Evolutionary conservation across 2,888 invertebrate genomes (phyloP), one percentile per base, ranked within the genome.

Genomic region (Megalurothrips usitatus): DNA sequence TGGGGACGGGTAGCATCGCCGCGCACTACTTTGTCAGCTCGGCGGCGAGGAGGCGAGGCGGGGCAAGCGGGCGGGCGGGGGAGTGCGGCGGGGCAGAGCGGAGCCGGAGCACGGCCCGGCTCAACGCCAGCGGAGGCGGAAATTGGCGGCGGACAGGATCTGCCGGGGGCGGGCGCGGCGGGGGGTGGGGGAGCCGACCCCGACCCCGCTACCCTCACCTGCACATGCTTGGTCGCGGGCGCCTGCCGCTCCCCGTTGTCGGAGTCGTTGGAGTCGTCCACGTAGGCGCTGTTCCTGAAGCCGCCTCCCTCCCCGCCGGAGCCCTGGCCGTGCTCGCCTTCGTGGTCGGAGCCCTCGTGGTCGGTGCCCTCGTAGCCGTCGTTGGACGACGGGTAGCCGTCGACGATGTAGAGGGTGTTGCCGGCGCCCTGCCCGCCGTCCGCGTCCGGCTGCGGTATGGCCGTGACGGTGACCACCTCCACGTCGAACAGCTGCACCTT

Each of bases 401-500:
- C 68, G 4, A 68, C 68, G 68, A 68, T n/a, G 68, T 68, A 68
- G n/a, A 68, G 68, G 9, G 68, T 68, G 68, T 68, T 23, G 68
- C 68, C 68, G 52, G 52, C 52, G 52, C 34, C 34, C 34, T 43
- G 34, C 34, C 6, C 34, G 58, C 68, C 68, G 68, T 68, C 68
- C 23, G 9, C 11, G 68, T 68, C 68, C 11, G n/a, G 23, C 68
- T 23, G 68, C 68, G 68, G 68, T 19, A 68, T 23, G 68, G 68
- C 68, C 1, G 68, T 68, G 68, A 68, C 68, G n/a, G 68, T 68
- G n/a, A 68, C 68, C 68, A 68, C 68, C 68, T 68, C 68, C 9
- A 68, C 68, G 68, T 68, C 68, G 68, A 68, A 68, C 23, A 68
- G 68, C 68, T 68, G 68, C 23, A 68, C 68, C 68, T 68, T 68